These are phyloP conservation scores for Dipus sagitta DNA, from an alignment of 2,797 vertebrate species.

Conservation along the genomic window DNA sequence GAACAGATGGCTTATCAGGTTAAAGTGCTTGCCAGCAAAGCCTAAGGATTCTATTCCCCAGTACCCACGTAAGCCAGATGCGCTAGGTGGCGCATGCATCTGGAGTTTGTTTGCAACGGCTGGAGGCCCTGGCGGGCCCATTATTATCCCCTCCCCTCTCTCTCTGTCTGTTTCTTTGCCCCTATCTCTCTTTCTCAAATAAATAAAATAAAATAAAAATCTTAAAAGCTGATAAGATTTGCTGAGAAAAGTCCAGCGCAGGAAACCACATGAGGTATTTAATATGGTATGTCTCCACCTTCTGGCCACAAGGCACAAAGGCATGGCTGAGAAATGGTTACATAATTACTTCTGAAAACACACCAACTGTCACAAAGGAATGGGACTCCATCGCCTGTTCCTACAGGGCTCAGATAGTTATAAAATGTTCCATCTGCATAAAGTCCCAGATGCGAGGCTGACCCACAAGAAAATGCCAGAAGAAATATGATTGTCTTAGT, in stretches of 20 bases:
- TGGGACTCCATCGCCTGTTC: not conserved
- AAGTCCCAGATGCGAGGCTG: not conserved
- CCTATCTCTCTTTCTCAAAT: no score
- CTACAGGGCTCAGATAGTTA: not conserved
- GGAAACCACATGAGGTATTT: not conserved
- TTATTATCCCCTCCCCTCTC: no score
- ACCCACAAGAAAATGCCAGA: not conserved
- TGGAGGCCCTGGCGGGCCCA: no score
- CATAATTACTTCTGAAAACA: not conserved
- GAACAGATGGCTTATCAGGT: no score
- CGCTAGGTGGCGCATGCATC: no score
- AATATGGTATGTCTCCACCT: conserved; percentile 78
- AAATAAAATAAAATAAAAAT: no score
- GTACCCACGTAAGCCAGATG: no score
- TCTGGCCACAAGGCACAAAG: conserved; percentile 65
- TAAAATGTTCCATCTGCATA: not conserved
- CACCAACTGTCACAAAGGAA: not conserved
- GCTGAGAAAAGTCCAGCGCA: not conserved
- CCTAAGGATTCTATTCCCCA: no score
- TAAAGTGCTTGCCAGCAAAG: no score
- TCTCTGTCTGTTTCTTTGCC: no score
- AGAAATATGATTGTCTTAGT: conserved; percentile 15
- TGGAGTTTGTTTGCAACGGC: no score
- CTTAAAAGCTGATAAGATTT: not conserved
- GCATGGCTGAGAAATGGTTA: not conserved